A percentile compares a stretch with the other conserved stretches of the same genome.
These are phyloP conservation scores for Teleogryllus occipitalis DNA, from an alignment of 1,140 invertebrate genomes.

Conservation along the genomic window DNA sequence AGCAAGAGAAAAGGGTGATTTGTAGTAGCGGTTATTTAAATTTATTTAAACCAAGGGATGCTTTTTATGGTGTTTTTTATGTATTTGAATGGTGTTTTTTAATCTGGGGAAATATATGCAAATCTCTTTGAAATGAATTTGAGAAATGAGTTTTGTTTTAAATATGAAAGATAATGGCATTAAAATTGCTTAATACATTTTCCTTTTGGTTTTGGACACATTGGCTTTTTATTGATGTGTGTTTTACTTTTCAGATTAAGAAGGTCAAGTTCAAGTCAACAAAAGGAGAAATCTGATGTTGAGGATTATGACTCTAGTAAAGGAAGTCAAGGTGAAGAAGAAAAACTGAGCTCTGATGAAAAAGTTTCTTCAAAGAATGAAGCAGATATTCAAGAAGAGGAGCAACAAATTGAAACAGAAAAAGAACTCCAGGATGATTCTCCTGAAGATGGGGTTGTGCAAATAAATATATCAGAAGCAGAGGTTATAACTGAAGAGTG, in stretches of 20 bases:
- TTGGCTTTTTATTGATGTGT: too few species aligned
- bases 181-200: too few species aligned
- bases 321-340: slow-evolving; percentile 9
- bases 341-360: neutral
- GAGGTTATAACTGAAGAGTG: neutral
- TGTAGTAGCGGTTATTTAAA: too few species aligned
- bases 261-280: neutral
- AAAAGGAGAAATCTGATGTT: slow-evolving; percentile 6
- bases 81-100: too few species aligned
- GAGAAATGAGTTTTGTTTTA: too few species aligned
- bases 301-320: neutral
- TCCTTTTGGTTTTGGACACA: too few species aligned
- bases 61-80: too few species aligned
- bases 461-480: neutral
- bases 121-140: too few species aligned
- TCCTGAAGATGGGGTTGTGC: neutral
- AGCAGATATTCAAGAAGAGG: neutral
- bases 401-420: neutral
- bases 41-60: too few species aligned
- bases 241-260: slow-evolving; percentile 7
- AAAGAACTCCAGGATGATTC: neutral
- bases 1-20: too few species aligned
- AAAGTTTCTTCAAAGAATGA: neutral
- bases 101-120: too few species aligned
- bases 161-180: too few species aligned